Evolutionary conservation across 2,797 vertebrate genomes (phyloP).

Genomic region (Limnodromus scolopaceus): DNA sequence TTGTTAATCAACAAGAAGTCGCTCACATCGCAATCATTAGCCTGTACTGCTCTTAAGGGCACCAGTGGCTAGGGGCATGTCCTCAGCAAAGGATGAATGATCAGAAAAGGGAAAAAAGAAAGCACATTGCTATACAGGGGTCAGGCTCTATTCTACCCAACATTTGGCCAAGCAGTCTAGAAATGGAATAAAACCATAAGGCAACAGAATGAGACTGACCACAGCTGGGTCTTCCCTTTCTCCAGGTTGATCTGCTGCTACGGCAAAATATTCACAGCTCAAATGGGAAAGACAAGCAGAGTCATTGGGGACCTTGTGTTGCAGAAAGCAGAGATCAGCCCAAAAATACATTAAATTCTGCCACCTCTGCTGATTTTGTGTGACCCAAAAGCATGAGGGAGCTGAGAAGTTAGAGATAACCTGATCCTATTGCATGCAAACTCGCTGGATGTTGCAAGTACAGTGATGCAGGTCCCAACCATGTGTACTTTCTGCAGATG

Average conservation of each 20-base stretch:
- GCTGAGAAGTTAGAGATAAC: neutral
- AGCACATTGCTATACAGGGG: neutral
- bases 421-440: neutral
- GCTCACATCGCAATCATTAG: neutral
- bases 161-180: neutral
- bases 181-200: neutral
- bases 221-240: neutral
- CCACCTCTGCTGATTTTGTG: neutral
- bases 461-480: neutral
- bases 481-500: neutral
- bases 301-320: neutral
- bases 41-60: conserved; percentile 2
- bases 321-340: neutral
- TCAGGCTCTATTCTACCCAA: neutral
- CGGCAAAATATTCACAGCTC: neutral
- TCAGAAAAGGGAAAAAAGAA: neutral
- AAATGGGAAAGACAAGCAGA: neutral
- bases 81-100: neutral
- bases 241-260: neutral
- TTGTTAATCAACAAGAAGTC: conserved; percentile 50
- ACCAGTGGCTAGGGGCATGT: neutral
- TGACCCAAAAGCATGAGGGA: neutral
- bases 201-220: neutral
- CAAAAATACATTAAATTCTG: neutral
- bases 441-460: neutral